Evolutionary conservation across 1,140 invertebrate species (phyloP).

Genomic region (Eciton burchellii): DNA sequence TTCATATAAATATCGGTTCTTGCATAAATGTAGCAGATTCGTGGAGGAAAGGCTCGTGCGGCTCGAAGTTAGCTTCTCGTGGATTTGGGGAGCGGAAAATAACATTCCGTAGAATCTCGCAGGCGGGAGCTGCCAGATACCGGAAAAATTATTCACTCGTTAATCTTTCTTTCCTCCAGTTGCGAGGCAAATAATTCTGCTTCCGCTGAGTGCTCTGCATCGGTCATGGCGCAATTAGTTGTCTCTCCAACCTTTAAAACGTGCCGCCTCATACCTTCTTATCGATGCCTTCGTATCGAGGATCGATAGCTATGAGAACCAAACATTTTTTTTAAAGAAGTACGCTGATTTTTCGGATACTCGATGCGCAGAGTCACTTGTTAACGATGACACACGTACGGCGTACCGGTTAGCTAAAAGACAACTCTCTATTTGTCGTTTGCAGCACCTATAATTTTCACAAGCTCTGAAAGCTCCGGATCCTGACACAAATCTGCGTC

Average conservation of each 20-base stretch:
- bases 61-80: not conserved
- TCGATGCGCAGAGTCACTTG: not conserved
- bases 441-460: not conserved
- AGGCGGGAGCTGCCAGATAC: not conserved
- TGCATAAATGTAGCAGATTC: slow-evolving; percentile 4
- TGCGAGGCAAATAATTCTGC: slow-evolving; percentile 22
- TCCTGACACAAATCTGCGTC: too few relatives aligned
- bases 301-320: not conserved
- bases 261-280: not conserved
- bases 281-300: not conserved
- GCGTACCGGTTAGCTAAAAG: too few relatives aligned
- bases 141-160: slow-evolving; percentile 29
- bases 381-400: too few relatives aligned
- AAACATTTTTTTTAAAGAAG: not conserved
- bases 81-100: not conserved
- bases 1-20: slow-evolving; percentile 9
- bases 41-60: too few relatives aligned
- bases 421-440: not conserved
- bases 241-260: slow-evolving; percentile 20
- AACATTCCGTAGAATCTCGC: not conserved
- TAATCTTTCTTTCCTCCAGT: slow-evolving; percentile 22
- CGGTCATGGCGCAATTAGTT: slow-evolving; percentile 29
- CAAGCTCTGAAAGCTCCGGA: too few relatives aligned
- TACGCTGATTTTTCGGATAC: not conserved
- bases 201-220: slow-evolving; percentile 7